Conservation (phyloP, 2,113 vertebrate genomes). For the Ailuropoda melanoleuca region DNA sequence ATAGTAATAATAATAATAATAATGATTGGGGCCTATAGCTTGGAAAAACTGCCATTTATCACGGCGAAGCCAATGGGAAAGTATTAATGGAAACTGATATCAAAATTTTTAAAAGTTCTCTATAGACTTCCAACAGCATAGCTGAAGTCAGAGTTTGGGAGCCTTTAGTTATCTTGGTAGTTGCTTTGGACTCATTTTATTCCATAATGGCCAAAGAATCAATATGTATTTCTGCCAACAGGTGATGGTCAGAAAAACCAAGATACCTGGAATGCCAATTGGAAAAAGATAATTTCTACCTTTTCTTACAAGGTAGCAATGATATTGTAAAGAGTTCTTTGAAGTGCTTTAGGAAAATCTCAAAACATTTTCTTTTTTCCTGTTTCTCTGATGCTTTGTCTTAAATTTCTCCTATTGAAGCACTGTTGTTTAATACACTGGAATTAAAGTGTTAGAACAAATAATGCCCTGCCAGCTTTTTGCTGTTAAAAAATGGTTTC, state of each 20-base stretch:
- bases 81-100: neutral
- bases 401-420: neutral
- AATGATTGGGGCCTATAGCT: neutral
- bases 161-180: neutral
- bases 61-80: neutral
- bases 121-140: neutral
- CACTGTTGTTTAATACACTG: neutral
- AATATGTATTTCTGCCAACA: neutral
- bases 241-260: neutral
- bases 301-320: neutral
- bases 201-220: neutral
- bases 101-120: neutral
- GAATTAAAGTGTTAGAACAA: conserved; percentile 4
- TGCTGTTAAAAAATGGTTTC: conserved; percentile 66
- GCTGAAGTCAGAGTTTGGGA: neutral
- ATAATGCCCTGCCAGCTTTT: conserved; percentile 16
- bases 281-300: neutral
- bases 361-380: neutral
- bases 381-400: neutral
- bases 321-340: neutral
- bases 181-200: neutral
- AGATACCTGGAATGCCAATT: neutral
- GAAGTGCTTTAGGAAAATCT: neutral
- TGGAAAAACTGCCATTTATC: neutral
- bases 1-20: neutral